phyloP scores from a whole-genome alignment of 2,797 vertebrate species.

The Kryptolebias ocellatus region DNA sequence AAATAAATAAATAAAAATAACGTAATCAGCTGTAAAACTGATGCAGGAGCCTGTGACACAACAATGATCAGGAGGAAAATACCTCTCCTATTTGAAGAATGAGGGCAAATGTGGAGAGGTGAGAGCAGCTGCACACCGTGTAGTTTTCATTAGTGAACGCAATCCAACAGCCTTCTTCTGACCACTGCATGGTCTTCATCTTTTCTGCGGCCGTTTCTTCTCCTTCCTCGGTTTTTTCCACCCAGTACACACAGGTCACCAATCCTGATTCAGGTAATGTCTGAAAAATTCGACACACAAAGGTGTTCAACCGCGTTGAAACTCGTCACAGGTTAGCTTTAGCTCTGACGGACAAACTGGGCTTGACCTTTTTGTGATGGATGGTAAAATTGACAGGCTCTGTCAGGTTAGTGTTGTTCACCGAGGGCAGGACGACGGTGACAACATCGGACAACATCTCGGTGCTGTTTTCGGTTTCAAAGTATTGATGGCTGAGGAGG shows the following conservation, averaged over 20 bases:
- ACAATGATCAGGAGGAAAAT: neutral
- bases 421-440: constrained; percentile 54
- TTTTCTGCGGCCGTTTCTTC: too few species aligned
- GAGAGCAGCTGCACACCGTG: constrained; percentile 77
- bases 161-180: constrained; percentile 67
- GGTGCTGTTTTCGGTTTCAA: constrained; percentile 58
- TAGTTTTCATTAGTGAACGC: constrained; percentile 54
- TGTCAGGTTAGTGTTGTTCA: constrained; percentile 53
- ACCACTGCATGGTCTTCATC: constrained; percentile 52
- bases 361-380: constrained; percentile 60
- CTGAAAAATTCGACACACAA: constrained; percentile 30
- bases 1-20: neutral
- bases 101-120: constrained; percentile 80
- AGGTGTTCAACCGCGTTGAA: neutral
- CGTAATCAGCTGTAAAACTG: neutral
- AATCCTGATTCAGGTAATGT: constrained; percentile 34
- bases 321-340: neutral
- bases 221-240: constrained; percentile 10
- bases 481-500: constrained; percentile 66
- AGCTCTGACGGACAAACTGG: neutral
- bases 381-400: constrained; percentile 76
- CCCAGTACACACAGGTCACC: constrained; percentile 78
- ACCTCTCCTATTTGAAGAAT: constrained; percentile 75
- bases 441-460: constrained; percentile 73
- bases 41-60: too few species aligned